Evolutionary conservation across 2,113 vertebrate genomes (phyloP).

Genomic region (Hippoglossus stenolepis): DNA sequence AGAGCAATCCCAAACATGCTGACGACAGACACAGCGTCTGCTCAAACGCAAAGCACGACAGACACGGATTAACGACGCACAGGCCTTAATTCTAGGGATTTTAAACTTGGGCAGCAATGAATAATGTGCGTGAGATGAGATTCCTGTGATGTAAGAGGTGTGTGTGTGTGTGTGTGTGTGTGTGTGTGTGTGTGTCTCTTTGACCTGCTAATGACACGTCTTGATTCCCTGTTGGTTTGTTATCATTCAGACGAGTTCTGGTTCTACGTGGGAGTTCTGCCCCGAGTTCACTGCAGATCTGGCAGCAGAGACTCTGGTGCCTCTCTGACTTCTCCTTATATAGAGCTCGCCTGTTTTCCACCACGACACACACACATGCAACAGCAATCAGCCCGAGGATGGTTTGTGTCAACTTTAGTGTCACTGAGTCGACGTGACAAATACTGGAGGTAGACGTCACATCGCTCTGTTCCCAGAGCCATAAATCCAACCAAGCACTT

Average conservation of each 20-base stretch:
- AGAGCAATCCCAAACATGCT: background rate
- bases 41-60: background rate
- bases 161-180: conserved; percentile 7
- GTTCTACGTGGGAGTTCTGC: conserved; percentile 22
- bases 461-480: conserved; percentile 10
- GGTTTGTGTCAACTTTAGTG: conserved; percentile 22
- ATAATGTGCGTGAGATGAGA: conserved; percentile 15
- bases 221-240: conserved; percentile 34
- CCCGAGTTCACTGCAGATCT: conserved; percentile 28
- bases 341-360: conserved; percentile 43
- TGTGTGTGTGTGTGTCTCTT: conserved; percentile 8
- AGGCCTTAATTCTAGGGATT: conserved; percentile 24
- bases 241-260: background rate
- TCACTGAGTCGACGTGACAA: conserved; percentile 2
- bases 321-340: conserved; percentile 52
- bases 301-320: conserved; percentile 23
- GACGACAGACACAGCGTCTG: background rate
- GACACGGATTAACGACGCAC: conserved; percentile 24
- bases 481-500: background rate
- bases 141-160: conserved; percentile 7
- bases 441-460: conserved; percentile 1
- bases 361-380: conserved; percentile 21
- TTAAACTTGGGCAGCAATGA: conserved; percentile 7
- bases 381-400: conserved; percentile 28
- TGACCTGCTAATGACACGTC: conserved; percentile 26